Evolutionary conservation across 2,113 vertebrate genomes (phyloP), one percentile per base, ranked within the genome.

Genomic region (Silurus glanis): DNA sequence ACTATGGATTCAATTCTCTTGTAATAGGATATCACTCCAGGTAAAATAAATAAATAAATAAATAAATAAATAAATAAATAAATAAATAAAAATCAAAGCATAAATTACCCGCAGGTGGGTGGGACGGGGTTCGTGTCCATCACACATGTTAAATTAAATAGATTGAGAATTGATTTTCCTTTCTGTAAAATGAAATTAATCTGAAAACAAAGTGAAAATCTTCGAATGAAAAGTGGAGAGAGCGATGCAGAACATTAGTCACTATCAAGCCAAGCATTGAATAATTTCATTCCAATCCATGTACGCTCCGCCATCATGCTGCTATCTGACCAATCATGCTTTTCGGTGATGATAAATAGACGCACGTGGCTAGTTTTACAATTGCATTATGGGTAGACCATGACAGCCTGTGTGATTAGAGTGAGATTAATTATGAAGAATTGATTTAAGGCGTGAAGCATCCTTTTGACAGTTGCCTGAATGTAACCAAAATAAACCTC

Each of bases 1-100:
- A 92, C 91, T 89, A 89, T 89, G 92, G 93, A 92, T 95, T 92
- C 91, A 93, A 94, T 94, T 92, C 89, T 90, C 90, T 93, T 87
- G 90, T 92, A 91, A 93, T 89, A 92, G 91, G 92, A 91, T 92
- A 87, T 85, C 91, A 83, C 87, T 91, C 86, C 66, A 87, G 90
- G 88, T 91, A 83, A 89, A 90, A 37, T 49, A 72, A 72, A 75
- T 7, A 71, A 69, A 69, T 14, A n/a, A n/a, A n/a, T n/a, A n/a
- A n/a, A n/a, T n/a, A n/a, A n/a, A n/a, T n/a, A n/a, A n/a, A n/a
- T n/a, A 56, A 56, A 56, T 9, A 56, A 56, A 13, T 9, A 56
- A 56, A 56, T 8, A 56, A 56, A 56, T 56, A 8, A 82, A 84
- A 2, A 37, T 80, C 83, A 84, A 59, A 87, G 92, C 90, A 93